Evolutionary conservation across 2,888 invertebrate genomes (phyloP).

Genomic region (Melanotus villosus): DNA sequence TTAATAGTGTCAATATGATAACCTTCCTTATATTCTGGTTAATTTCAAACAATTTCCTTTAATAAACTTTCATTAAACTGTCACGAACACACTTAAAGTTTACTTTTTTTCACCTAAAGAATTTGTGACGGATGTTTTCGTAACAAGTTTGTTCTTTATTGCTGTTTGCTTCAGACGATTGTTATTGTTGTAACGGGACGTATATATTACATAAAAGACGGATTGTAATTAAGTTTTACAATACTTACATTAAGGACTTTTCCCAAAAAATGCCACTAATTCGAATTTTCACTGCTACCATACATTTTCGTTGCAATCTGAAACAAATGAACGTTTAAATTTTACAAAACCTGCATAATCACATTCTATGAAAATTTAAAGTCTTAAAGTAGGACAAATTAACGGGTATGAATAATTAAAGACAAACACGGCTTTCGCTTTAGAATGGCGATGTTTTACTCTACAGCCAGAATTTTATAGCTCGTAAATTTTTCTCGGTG

Average conservation of each 20-base stretch:
- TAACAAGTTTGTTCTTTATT: not conserved
- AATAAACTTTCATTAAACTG: too few relatives aligned
- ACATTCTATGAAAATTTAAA: too few relatives aligned
- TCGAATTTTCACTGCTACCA: not conserved
- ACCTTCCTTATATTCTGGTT: not conserved
- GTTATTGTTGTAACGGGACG: conserved; percentile 43
- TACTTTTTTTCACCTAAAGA: too few relatives aligned
- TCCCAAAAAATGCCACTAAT: too few relatives aligned
- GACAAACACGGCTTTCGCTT: too few relatives aligned
- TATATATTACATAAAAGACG: conserved; percentile 42
- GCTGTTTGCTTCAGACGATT: conserved; percentile 10
- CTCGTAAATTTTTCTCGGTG: conserved; percentile 18
- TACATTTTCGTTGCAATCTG: not conserved
- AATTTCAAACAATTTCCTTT: not conserved
- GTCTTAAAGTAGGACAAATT: too few relatives aligned
- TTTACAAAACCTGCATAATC: too few relatives aligned
- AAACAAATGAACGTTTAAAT: too few relatives aligned
- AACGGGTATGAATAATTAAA: too few relatives aligned
- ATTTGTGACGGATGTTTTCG: not conserved
- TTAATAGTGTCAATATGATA: not conserved
- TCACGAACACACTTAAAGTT: too few relatives aligned
- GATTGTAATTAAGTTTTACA: conserved; percentile 32
- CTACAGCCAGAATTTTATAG: not conserved
- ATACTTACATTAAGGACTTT: conserved; percentile 26
- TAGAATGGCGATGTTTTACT: too few relatives aligned